Base-by-base conservation (phyloP, 1,140 invertebrate genomes). In the Phthorimaea operculella region DNA sequence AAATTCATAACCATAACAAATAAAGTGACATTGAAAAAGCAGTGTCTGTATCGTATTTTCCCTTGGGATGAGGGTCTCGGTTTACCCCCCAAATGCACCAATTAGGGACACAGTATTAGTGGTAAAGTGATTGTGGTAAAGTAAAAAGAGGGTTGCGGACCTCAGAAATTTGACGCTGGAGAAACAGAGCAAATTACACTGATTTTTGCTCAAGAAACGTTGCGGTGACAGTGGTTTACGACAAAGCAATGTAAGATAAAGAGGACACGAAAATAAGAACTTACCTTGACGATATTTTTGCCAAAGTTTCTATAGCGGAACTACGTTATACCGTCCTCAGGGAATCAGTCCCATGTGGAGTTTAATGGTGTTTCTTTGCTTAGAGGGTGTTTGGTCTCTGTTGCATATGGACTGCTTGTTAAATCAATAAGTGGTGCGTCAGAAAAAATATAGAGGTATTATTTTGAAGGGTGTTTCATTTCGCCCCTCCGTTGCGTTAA, bases 81-180 rank as follows among this genome's bases (percentile, higher is more conserved):
- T 70, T 73, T 63, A 67, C 63, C 66, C 74, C 72, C 69, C 55
- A 73, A 79, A 74, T 71, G 77, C 70, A 76, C 76, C 77, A 82
- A 83, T 83, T 83, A 83, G 78, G 77, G 78, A 78, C 69, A 72
- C 79, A 81, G 75, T 80, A 81, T 79, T 77, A 81, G 21, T 28
- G 21, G 21, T 28, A 28, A 28, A 28, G 21, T 28, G 21, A 28
- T 28, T 28, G 21, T 28, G 21, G 21, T 28, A 28, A 28, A 28
- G 21, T 28, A 28, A 28, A 28, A 28, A 28, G 21, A 28, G 21
- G 21, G 21, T 28, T 28, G 21, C 21, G 6, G 21, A 28, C 21
- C 6, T 28, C 21, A 28, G 21, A 28, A 28, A 4, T 28, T 28
- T 28, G 6, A 28, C 21, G 2, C 21, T 28, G 6, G 21, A 4